Conservation (phyloP, 1,140 invertebrate genomes). For the Ceratoteleas bidentatus region DNA sequence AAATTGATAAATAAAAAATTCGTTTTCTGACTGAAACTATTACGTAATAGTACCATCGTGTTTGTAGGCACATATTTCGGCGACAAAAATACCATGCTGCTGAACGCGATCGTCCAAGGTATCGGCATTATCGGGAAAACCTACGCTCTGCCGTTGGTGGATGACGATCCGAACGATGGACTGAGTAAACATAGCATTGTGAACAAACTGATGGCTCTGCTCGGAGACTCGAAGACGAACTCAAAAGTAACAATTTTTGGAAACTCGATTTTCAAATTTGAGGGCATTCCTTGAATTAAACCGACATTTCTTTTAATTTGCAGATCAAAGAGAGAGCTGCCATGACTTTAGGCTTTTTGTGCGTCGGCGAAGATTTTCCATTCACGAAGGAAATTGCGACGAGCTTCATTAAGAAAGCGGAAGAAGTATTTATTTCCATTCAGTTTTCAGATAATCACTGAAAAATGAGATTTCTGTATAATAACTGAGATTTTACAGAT, state of each 20-base stretch:
- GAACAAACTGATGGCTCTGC: slow-evolving; percentile 83
- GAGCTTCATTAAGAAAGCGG: slow-evolving; percentile 87
- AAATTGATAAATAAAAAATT: no score
- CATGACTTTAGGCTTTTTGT: slow-evolving; percentile 87
- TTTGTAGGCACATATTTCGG: slow-evolving; percentile 83
- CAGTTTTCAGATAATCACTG: neutral
- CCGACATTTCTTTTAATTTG: slow-evolving; percentile 43
- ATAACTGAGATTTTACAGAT: no score
- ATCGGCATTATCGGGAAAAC: slow-evolving; percentile 87
- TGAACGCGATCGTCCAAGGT: slow-evolving; percentile 84
- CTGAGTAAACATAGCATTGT: slow-evolving; percentile 84
- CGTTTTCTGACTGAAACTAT: no score
- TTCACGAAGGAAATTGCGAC: slow-evolving; percentile 86
- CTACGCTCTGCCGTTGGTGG: slow-evolving; percentile 84
- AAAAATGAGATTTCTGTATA: no score
- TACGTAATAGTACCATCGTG: no score
- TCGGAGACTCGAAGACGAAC: slow-evolving; percentile 84
- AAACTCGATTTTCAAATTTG: neutral
- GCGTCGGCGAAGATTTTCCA: slow-evolving; percentile 88
- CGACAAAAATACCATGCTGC: slow-evolving; percentile 82
- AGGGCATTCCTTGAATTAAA: neutral
- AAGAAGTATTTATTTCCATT: slow-evolving; percentile 82
- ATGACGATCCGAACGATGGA: slow-evolving; percentile 79
- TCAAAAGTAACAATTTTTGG: slow-evolving; percentile 79
- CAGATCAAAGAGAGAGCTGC: slow-evolving; percentile 88